Evolutionary conservation across 2,113 vertebrate species (phyloP), one percentile per base, ranked within the genome.

Genomic region (Aldabrachelys gigantea): DNA sequence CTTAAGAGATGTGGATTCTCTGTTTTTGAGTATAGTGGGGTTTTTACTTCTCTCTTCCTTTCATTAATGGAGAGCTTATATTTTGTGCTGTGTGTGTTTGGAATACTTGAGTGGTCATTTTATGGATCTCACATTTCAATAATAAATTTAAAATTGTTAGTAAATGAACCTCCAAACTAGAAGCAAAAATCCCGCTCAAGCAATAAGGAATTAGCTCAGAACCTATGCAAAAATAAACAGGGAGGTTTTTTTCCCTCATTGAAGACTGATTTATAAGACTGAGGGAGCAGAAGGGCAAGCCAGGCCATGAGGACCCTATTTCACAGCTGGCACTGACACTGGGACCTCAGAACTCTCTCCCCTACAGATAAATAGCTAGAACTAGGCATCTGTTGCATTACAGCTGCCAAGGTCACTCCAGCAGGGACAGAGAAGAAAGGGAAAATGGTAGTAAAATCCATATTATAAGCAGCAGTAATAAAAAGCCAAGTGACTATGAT

Each of bases 391-490:
- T 97, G 95, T 92, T 87, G 35, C 56, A 6, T 91, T 90, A 49
- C 94, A 82, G 53, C 93, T 91, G 87, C 96, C 98, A 97, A 96
- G 94, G 96, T 96, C 96, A 97, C 91, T 95, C 85, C 86, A 93
- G 96, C 75, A 96, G 91, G 87, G 92, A 91, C 29, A 84, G 93
- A 96, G n/a, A 1, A 85, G 84, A 88, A 79, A 88, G 89, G 86
- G 72, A 75, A 84, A 90, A 59, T 25, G 91, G 85, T 0, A 4
- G 52, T 84, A 54, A 8, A 6, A 84, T 86, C 53, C 29, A 44
- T 88, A 44, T 92, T 93, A 75, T 72, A 92, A 47, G 81, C 85
- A 91, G 69, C 7, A 19, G 76, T 80, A 92, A 62, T 57, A 53
- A 12, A 22, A 62, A 44, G 4, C 78, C 91, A 86, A 93, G 80